phyloP scores from a whole-genome alignment of 2,113 vertebrate species.

The Fregata magnificens region DNA sequence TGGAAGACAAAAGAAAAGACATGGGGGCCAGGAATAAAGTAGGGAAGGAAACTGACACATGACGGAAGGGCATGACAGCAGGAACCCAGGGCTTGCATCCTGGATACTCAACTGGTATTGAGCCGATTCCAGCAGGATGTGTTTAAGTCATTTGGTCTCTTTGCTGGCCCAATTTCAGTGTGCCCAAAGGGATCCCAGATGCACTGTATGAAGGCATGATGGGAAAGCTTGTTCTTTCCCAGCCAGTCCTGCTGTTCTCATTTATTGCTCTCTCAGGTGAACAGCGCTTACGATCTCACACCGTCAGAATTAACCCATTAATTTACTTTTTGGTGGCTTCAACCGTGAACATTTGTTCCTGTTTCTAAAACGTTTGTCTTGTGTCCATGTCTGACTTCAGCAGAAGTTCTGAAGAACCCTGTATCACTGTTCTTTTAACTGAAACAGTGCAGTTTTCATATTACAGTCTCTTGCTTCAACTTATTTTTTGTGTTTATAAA shows the following conservation, averaged over 20 bases:
- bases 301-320: neutral
- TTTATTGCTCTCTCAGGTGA: neutral
- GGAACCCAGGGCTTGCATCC: conserved; percentile 37
- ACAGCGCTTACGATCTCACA: neutral
- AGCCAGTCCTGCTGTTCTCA: neutral
- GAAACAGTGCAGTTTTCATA: neutral
- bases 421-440: neutral
- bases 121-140: neutral
- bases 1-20: neutral
- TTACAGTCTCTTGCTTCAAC: neutral
- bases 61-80: conserved; percentile 13
- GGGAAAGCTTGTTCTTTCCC: neutral
- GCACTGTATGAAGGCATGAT: accelerated
- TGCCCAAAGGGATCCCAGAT: neutral
- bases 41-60: conserved; percentile 32
- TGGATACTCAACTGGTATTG: neutral
- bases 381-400: neutral
- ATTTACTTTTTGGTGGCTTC: neutral
- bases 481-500: conserved; percentile 35
- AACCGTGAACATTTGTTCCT: neutral
- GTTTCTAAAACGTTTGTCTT: neutral
- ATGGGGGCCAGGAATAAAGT: neutral
- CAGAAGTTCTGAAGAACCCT: neutral
- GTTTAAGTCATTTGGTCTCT: neutral
- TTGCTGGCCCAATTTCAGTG: neutral